Evolutionary conservation across 2,888 invertebrate species (phyloP), one percentile per base, ranked within the genome.

Genomic region (Sepioteuthis lessoniana): DNA sequence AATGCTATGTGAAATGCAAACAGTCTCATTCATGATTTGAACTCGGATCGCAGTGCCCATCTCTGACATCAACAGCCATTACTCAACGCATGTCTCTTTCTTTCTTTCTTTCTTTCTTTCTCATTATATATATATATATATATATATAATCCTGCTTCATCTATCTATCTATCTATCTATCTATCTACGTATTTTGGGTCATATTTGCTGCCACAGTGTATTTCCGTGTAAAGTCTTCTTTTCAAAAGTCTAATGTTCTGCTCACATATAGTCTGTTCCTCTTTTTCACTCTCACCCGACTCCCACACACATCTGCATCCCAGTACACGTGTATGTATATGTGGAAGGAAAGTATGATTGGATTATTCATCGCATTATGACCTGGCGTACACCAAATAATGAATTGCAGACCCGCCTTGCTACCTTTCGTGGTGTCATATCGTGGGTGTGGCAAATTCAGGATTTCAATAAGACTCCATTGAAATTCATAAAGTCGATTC

Each of bases 391-490:
- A n/a, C 13, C 10, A 35, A n/a, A 35, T 76, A 76, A 76, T 76
- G 76, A 76, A 76, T 76, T n/a, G 35, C 35, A n/a, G n/a, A 35
- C 76, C 21, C 76, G n/a, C 76, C n/a, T 35, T 35, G 16, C 35
- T 76, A 13, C 76, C n/a, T 76, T 76, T 76, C 16, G 16, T 2
- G n/a, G n/a, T 76, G 76, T 76, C 76, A 76, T 76, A n/a, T 76
- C 76, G 76, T 76, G 76, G 76, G 76, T 76, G 76, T 76, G 76
- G 76, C n/a, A 76, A 76, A n/a, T 76, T 76, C 76, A 35, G 35
- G n/a, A 76, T 76, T 76, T 76, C 13, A 76, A 76, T n/a, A n/a
- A 76, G 35, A 76, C 76, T n/a, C 76, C 25, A 76, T 76, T 76
- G n/a, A 76, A 76, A 76, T 76, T n/a, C 76, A 55, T 28, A 55